Base-by-base conservation (phyloP, 2,113 vertebrate species). In the Mus pahari region DNA sequence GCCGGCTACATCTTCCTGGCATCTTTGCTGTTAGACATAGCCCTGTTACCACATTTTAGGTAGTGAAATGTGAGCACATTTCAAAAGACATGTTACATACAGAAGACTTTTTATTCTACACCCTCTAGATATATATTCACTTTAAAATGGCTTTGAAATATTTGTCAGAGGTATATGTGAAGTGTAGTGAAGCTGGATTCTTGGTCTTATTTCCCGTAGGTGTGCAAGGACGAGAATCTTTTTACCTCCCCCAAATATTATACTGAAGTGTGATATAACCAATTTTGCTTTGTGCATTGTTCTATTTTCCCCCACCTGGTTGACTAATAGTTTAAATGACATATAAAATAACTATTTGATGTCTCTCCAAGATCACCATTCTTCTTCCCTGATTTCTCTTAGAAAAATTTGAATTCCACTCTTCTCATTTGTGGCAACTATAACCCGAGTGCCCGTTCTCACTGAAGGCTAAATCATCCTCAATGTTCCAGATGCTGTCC, bases 141-240 rank as follows among this genome's bases (percentile, higher is more conserved):
- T 66, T 22, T 68, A 6, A 6, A 24, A 39, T 42, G 48, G 53
- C 8, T 24, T 42, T 62, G 4, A 91, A 89, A 22, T 42, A 89
- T 75, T 36, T 36, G 1, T 64, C 5, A 26, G 48, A 64, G 0
- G 1, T 75, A 17, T 48, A 0, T 68, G 10, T 17, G n/a, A 42
- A 55, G 0, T 1, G 13, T 45, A 4, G 9, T 10, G 2, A 42
- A 33, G 1, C 6, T 81, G 8, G 0, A n/a, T 1, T 55, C 82
- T 48, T 1, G 42, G 45, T 48, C 24, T 45, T 9, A 36, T 13
- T 48, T 42, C 19, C 36, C 75, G 1, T 42, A 86, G 24, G 28
- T 78, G 7, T n/a, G 1, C 6, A 58, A 48, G 24, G 6, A 66
- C 0, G 1, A 58, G 17, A 64, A 31, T 26, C 5, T 1, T 62